phyloP scores from a whole-genome alignment of 2,797 vertebrate species.

The Periparus ater region DNA sequence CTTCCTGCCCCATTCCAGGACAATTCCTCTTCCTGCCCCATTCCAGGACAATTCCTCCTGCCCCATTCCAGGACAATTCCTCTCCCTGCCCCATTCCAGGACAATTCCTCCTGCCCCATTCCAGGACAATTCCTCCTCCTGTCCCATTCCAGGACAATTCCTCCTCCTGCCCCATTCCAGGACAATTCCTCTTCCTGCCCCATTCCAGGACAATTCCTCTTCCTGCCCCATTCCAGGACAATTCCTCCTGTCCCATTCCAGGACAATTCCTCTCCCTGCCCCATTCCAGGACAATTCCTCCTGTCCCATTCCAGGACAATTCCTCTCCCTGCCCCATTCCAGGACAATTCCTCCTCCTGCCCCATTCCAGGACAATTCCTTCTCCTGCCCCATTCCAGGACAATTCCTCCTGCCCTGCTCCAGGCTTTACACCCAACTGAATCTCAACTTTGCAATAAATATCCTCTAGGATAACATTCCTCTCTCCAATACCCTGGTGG shows the following conservation, averaged over 20 bases:
- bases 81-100: background rate
- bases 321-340: too few relatives aligned
- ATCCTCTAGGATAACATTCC: background rate
- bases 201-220: background rate
- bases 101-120: accelerated
- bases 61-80: background rate
- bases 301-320: too few relatives aligned
- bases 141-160: accelerated
- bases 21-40: background rate
- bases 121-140: background rate
- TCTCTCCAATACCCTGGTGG: background rate
- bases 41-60: too few relatives aligned
- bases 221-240: background rate
- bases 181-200: too few relatives aligned
- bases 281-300: too few relatives aligned
- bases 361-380: background rate
- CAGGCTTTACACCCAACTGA: background rate
- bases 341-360: background rate
- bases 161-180: background rate
- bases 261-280: too few relatives aligned
- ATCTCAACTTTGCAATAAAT: background rate
- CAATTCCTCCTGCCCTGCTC: accelerated
- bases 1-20: too few relatives aligned
- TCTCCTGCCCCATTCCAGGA: background rate
- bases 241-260: too few relatives aligned